Percentiles rank a stretch among this genome's conserved stretches.
These are phyloP conservation scores for Rhagoletis zephyria DNA, from an alignment of 1,140 invertebrate species.

Conservation along the genomic window DNA sequence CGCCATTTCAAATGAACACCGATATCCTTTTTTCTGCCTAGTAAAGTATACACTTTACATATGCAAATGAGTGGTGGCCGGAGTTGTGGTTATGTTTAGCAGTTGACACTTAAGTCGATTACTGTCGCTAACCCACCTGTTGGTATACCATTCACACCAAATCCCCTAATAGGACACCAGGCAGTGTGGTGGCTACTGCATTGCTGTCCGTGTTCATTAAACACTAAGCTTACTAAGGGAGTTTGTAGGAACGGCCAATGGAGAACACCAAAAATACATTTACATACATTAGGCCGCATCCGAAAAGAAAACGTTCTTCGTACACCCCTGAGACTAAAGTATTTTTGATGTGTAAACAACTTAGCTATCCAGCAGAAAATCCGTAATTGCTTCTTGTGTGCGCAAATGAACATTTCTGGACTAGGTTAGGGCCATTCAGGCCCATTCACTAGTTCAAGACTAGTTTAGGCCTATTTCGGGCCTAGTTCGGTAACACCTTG, in stretches of 20 bases:
- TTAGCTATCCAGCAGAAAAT: too few relatives aligned
- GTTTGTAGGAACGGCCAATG: neutral
- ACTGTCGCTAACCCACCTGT: neutral
- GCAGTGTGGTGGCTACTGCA: neutral
- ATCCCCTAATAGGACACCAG: neutral
- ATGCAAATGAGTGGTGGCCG: constrained; percentile 16
- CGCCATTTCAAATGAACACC: constrained; percentile 14
- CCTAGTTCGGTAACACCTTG: too few relatives aligned
- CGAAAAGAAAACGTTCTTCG: too few relatives aligned
- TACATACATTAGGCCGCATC: too few relatives aligned
- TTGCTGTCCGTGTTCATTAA: neutral
- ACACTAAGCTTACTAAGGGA: neutral
- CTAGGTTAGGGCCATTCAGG: too few relatives aligned
- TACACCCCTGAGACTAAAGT: too few relatives aligned
- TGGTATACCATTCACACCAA: neutral
- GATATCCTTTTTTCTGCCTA: neutral
- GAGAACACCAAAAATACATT: neutral
- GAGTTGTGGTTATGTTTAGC: neutral
- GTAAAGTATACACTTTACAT: neutral
- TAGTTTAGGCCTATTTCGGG: too few relatives aligned
- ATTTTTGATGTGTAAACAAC: too few relatives aligned
- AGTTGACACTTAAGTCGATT: neutral
- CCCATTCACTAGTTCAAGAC: too few relatives aligned
- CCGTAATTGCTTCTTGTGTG: too few relatives aligned
- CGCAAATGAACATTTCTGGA: too few relatives aligned